Conservation (phyloP, 2,113 vertebrate genomes). For the Pteropus alecto region DNA sequence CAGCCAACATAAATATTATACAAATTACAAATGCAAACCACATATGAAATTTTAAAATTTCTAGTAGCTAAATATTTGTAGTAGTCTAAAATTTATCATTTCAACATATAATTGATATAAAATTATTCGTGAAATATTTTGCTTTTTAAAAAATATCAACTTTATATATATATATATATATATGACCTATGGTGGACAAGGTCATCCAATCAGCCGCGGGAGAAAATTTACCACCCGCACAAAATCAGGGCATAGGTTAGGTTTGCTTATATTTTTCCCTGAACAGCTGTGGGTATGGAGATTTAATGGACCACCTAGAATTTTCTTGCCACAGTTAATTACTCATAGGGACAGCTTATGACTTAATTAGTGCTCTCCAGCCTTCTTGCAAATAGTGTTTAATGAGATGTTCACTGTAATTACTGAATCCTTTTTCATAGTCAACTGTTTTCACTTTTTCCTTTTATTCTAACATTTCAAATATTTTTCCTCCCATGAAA, state of each 20-base stretch:
- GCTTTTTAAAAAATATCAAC: not conserved
- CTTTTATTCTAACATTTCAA: conserved; percentile 49
- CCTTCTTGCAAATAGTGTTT: conserved; percentile 47
- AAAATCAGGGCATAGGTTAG: not conserved
- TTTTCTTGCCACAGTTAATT: conserved; percentile 66
- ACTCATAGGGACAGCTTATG: conserved; percentile 52
- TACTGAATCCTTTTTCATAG: conserved; percentile 28
- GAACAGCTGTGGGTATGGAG: conserved; percentile 28
- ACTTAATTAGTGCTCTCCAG: conserved; percentile 61
- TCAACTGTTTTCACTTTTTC: conserved; percentile 11
- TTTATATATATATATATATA: not conserved
- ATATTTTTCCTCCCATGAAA: conserved; percentile 26
- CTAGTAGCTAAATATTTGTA: not conserved
- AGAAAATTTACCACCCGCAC: not conserved
- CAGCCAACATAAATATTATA: not conserved
- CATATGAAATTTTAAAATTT: not conserved
- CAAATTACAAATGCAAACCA: not conserved
- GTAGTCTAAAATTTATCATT: conserved; percentile 7
- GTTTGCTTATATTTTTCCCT: conserved; percentile 19
- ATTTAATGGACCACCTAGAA: conserved; percentile 60
- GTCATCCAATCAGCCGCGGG: not conserved
- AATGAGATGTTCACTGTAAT: conserved; percentile 61
- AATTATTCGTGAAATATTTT: not conserved
- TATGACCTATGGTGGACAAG: not conserved
- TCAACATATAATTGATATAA: not conserved